Evolutionary conservation across 2,113 vertebrate species (phyloP).

Genomic region (Calyptomena viridis): DNA sequence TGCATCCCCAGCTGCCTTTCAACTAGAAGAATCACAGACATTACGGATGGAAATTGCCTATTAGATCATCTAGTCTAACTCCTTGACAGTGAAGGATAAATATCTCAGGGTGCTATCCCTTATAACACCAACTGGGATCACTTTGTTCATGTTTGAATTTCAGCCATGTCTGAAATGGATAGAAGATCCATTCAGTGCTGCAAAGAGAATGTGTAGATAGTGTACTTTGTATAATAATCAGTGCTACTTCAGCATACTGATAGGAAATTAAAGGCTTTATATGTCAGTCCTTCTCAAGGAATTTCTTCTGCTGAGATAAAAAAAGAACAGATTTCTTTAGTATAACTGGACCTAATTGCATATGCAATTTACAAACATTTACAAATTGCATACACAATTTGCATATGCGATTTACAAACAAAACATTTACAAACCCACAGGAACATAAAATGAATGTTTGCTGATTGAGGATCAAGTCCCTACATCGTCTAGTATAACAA

Average conservation of each 20-base stretch:
- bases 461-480: too few relatives aligned
- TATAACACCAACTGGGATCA: background rate
- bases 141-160: conserved; percentile 20
- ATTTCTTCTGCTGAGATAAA: background rate
- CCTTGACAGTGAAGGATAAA: conserved; percentile 31
- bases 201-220: background rate
- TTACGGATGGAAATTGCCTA: conserved; percentile 16
- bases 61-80: conserved; percentile 42
- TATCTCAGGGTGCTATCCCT: background rate
- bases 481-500: too few relatives aligned
- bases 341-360: background rate
- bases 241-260: background rate
- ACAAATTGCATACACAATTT: too few relatives aligned
- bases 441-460: too few relatives aligned
- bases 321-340: background rate
- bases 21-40: conserved; percentile 30
- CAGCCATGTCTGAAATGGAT: background rate
- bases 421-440: too few relatives aligned
- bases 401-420: too few relatives aligned
- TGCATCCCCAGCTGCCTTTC: conserved; percentile 27
- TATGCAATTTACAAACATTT: too few relatives aligned
- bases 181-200: background rate
- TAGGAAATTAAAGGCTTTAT: background rate
- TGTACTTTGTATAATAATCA: background rate
- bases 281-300: background rate